phyloP scores from a whole-genome alignment of 2,888 invertebrate genomes.

The Cyaniris semiargus region DNA sequence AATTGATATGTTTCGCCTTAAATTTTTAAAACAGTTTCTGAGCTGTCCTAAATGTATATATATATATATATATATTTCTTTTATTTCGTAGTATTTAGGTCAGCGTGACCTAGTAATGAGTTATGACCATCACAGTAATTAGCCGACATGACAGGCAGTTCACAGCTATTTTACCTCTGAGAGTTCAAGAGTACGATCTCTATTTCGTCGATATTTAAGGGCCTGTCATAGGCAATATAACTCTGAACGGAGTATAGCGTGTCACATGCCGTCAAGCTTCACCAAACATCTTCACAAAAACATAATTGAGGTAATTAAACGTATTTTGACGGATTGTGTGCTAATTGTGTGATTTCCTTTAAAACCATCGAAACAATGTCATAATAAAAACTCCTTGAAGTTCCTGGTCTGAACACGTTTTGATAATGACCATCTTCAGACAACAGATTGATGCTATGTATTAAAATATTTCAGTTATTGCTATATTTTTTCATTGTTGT shows the following conservation, averaged over 20 bases:
- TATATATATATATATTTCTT: no score
- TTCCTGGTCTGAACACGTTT: constrained; percentile 23
- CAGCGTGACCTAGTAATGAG: constrained; percentile 10
- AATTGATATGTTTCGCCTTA: not conserved
- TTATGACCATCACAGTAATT: constrained; percentile 31
- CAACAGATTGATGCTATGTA: not conserved
- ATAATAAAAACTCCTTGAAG: constrained; percentile 19
- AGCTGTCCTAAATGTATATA: no score
- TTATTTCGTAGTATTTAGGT: constrained; percentile 5
- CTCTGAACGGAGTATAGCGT: constrained; percentile 38
- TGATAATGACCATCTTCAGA: constrained; percentile 10
- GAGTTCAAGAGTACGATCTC: not conserved
- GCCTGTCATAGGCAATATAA: not conserved
- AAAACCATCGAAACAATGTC: constrained; percentile 26
- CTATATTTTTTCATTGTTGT: not conserved
- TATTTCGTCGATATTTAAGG: not conserved
- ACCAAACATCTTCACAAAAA: constrained; percentile 44
- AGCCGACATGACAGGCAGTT: constrained; percentile 33
- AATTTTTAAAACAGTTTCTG: no score
- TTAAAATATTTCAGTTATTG: constrained; percentile 6
- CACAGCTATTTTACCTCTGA: not conserved
- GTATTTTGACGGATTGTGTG: constrained; percentile 32
- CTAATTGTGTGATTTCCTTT: constrained; percentile 30
- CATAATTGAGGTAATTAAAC: constrained; percentile 42
- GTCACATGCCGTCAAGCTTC: constrained; percentile 48